Evolutionary conservation across 2,113 vertebrate species (phyloP).

Genomic region (Anoura caudifer): DNA sequence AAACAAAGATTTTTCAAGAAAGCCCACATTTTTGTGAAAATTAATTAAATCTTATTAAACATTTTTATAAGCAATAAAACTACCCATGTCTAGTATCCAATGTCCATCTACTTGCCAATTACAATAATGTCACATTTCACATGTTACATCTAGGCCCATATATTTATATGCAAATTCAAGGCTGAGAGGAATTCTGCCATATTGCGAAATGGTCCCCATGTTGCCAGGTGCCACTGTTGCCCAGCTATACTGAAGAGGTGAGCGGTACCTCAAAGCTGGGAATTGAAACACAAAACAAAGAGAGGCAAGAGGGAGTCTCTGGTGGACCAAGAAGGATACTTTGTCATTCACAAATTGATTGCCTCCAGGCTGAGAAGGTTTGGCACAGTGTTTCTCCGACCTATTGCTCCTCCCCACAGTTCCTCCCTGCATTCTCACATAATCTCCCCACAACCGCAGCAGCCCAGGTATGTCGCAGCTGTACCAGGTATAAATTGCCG

Average conservation of each 20-base stretch:
- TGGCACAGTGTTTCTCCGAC: background rate
- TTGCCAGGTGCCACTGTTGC: background rate
- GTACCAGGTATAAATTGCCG: background rate
- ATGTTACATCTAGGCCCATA: background rate
- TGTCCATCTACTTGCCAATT: background rate
- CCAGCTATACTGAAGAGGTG: background rate
- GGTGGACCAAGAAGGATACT: background rate
- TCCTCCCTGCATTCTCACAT: background rate
- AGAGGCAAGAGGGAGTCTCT: background rate
- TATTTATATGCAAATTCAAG: background rate
- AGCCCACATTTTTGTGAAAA: background rate
- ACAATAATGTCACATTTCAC: background rate
- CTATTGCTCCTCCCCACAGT: background rate
- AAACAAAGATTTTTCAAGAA: background rate
- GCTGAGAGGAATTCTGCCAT: background rate
- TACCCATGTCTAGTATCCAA: background rate
- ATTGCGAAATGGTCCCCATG: background rate
- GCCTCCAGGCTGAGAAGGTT: background rate
- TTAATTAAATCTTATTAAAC: background rate
- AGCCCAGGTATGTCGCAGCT: background rate
- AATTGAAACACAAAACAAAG: background rate
- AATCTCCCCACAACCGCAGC: background rate
- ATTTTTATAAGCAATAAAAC: background rate
- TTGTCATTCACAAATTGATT: background rate
- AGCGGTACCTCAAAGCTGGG: background rate